phyloP scores from a whole-genome alignment of 2,113 vertebrate genomes.

The Cololabis saira region DNA sequence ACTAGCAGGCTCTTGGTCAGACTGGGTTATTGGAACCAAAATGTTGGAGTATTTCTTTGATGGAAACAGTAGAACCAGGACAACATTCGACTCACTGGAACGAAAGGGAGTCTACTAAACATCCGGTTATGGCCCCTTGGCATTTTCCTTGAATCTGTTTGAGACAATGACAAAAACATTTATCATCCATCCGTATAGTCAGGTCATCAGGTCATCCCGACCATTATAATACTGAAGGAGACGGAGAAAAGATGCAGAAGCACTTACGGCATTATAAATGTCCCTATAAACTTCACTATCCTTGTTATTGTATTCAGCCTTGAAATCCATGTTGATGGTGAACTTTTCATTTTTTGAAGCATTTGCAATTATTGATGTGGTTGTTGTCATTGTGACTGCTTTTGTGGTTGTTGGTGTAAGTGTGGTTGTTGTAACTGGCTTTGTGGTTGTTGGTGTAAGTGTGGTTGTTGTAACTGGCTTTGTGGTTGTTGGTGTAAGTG shows the following conservation, averaged over 20 bases:
- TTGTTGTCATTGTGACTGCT: not conserved
- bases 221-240: not conserved
- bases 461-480: too few species aligned
- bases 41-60: too few species aligned
- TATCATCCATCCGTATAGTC: not conserved
- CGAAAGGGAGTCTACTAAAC: accelerated
- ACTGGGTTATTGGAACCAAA: too few species aligned
- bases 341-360: not conserved
- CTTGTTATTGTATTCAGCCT: accelerated
- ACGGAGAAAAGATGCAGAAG: not conserved
- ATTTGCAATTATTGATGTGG: too few species aligned
- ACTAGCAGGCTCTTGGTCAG: too few species aligned
- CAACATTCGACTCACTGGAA: constrained; percentile 27
- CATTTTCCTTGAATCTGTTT: constrained; percentile 24
- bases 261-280: not conserved
- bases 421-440: not conserved
- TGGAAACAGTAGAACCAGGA: not conserved
- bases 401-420: not conserved
- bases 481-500: too few species aligned
- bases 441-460: too few species aligned
- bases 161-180: not conserved
- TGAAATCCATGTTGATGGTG: not conserved
- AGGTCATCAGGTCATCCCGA: too few species aligned
- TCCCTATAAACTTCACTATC: not conserved
- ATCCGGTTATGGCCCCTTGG: accelerated